phyloP scores from a whole-genome alignment of 2,797 vertebrate genomes.

The Furcifer pardalis region DNA sequence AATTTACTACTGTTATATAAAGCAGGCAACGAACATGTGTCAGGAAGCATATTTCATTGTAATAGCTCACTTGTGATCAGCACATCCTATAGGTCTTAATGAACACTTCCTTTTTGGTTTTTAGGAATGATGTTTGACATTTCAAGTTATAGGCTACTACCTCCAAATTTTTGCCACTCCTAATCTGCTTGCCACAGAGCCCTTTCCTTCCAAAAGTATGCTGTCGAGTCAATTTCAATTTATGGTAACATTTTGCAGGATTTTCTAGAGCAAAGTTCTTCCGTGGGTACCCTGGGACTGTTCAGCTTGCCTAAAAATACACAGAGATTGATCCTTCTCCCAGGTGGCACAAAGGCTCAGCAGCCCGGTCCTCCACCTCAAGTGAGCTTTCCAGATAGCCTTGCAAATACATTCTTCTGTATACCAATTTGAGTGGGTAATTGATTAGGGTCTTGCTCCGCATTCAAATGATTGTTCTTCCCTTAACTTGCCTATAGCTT shows the following conservation, averaged over 20 bases:
- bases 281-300: too few relatives aligned
- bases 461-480: background rate
- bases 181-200: background rate
- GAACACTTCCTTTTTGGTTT: background rate
- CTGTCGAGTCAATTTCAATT: too few relatives aligned
- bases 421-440: background rate
- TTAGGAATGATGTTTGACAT: background rate
- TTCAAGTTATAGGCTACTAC: background rate
- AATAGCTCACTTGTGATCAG: conserved; percentile 41
- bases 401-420: too few relatives aligned
- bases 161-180: background rate
- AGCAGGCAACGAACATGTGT: conserved; percentile 36
- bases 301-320: too few relatives aligned
- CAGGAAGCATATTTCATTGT: conserved; percentile 34
- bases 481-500: background rate
- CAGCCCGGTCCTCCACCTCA: too few relatives aligned
- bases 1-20: conserved; percentile 4
- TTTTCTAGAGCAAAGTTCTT: too few relatives aligned
- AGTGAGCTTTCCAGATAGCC: too few relatives aligned
- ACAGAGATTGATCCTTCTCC: too few relatives aligned
- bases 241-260: too few relatives aligned
- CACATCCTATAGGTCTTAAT: background rate
- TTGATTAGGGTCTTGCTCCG: background rate
- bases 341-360: too few relatives aligned
- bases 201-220: background rate